Percentiles rank a stretch among this genome's conserved stretches.
phyloP scores from a whole-genome alignment of 2,113 vertebrate genomes.

The Origma solitaria region DNA sequence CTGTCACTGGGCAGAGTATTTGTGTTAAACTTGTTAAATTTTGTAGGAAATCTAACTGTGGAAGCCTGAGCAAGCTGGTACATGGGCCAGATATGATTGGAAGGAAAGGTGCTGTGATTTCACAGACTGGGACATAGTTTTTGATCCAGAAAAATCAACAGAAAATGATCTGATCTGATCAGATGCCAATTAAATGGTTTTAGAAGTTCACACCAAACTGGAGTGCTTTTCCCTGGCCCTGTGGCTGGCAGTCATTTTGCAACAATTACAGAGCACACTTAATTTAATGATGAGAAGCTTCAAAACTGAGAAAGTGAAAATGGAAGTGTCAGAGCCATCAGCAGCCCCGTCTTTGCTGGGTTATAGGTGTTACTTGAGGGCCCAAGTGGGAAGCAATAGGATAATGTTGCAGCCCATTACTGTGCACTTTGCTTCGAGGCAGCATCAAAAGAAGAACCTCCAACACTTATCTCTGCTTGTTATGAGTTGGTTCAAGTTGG shows the following conservation, averaged over 20 bases:
- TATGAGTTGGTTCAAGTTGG: slow-evolving; percentile 59
- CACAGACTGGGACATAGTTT: not conserved
- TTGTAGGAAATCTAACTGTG: not conserved
- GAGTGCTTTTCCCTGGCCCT: slow-evolving; percentile 43
- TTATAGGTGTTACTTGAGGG: not conserved
- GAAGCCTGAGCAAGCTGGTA: not conserved
- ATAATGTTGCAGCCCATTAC: slow-evolving; percentile 10
- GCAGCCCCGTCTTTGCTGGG: not conserved
- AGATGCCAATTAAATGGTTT: slow-evolving; percentile 55
- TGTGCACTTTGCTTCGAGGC: slow-evolving; percentile 49
- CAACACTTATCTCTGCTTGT: slow-evolving; percentile 48
- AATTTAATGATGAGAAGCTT: slow-evolving; percentile 66
- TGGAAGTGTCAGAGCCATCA: slow-evolving; percentile 67
- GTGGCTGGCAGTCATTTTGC: slow-evolving; percentile 54
- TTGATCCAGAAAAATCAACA: not conserved
- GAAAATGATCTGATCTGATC: slow-evolving; percentile 47
- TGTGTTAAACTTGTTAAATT: not conserved
- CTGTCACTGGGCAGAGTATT: not conserved
- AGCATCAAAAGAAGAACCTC: slow-evolving; percentile 49
- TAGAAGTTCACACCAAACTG: slow-evolving; percentile 45
- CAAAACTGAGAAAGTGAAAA: slow-evolving; percentile 62
- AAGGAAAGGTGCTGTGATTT: not conserved
- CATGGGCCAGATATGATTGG: not conserved
- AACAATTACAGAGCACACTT: slow-evolving; percentile 56
- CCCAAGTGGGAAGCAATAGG: not conserved